Evolutionary conservation across 2,113 vertebrate genomes (phyloP).

Genomic region (Puntigrus tetrazona): DNA sequence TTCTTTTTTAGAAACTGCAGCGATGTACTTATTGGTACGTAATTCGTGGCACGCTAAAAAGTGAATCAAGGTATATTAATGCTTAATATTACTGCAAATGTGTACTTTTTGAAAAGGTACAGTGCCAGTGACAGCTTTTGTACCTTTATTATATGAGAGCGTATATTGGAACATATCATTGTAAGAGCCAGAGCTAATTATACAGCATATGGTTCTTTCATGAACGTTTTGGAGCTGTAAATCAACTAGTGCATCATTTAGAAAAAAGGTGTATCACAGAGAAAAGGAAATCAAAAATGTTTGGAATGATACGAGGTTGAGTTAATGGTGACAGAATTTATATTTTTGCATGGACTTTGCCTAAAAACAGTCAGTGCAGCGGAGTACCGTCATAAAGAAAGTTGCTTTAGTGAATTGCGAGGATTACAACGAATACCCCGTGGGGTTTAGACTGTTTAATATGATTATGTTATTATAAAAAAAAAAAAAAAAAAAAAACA

Average conservation of each 20-base stretch:
- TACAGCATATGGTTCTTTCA: neutral
- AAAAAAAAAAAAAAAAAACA: conserved; percentile 8
- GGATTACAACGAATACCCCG: conserved; percentile 5
- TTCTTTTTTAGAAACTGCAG: no score
- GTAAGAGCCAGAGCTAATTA: neutral
- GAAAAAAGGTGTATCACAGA: neutral
- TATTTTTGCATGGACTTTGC: neutral
- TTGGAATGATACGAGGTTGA: neutral
- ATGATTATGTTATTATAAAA: conserved; percentile 16
- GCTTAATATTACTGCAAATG: no score
- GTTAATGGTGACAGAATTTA: neutral
- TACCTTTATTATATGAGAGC: no score
- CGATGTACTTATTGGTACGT: no score
- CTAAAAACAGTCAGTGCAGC: neutral
- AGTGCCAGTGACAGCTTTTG: no score
- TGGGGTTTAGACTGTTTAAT: neutral
- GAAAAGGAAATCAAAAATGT: neutral
- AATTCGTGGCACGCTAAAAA: no score
- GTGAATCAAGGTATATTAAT: no score
- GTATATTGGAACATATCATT: no score
- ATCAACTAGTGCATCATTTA: neutral
- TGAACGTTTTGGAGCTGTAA: neutral
- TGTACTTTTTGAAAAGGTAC: no score
- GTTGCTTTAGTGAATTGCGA: neutral
- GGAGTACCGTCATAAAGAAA: neutral